Conservation (phyloP, 1,140 invertebrate species). For the Euura lappo region DNA sequence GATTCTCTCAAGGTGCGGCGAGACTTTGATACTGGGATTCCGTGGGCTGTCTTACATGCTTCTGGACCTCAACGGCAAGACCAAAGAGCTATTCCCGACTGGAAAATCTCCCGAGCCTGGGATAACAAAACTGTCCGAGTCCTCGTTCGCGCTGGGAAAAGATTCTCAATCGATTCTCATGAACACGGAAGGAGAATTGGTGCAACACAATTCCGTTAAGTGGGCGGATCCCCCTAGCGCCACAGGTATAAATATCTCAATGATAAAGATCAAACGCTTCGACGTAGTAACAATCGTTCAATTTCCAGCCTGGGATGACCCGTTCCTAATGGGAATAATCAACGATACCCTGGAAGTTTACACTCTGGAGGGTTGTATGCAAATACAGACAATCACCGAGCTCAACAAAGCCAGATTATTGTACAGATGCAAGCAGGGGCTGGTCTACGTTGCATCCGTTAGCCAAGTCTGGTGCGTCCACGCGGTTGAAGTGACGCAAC, state of each 20-base stretch:
- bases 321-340: conserved; percentile 86
- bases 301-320: conserved; percentile 85
- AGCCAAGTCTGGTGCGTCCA: conserved; percentile 88
- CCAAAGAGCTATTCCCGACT: conserved; percentile 85
- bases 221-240: conserved; percentile 83
- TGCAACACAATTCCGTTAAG: conserved; percentile 74
- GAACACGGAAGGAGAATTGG: conserved; percentile 73
- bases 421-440: conserved; percentile 75
- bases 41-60: conserved; percentile 57
- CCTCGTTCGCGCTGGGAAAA: conserved; percentile 77
- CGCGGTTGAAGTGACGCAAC: conserved; percentile 77
- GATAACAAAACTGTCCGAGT: conserved; percentile 76
- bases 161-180: conserved; percentile 87
- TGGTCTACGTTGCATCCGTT: conserved; percentile 85
- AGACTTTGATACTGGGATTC: conserved; percentile 53
- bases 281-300: conserved; percentile 28
- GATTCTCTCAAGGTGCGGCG: conserved; percentile 46
- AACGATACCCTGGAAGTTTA: conserved; percentile 83
- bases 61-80: conserved; percentile 62
- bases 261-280: conserved; percentile 24
- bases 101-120: conserved; percentile 85
- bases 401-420: conserved; percentile 76
- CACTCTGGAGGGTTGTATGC: conserved; percentile 74
- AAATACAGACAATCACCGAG: conserved; percentile 56
- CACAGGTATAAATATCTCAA: conserved; percentile 65